Percentiles rank a stretch among this genome's conserved stretches.
Evolutionary conservation across 2,888 invertebrate genomes (phyloP).

Genomic region (Omphaloscelis lunosa): DNA sequence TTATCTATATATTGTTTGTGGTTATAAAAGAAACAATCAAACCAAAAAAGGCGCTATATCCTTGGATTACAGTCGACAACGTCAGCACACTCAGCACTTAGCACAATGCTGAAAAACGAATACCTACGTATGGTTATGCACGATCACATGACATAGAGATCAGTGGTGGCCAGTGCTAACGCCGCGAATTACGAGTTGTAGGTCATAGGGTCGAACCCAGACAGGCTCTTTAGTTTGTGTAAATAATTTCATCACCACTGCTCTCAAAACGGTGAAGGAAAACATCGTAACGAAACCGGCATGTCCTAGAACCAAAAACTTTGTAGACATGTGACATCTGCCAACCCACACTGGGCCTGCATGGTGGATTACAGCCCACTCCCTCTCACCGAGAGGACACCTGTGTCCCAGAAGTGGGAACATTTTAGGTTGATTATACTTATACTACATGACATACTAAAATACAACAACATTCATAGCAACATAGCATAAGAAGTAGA

Average conservation of each 20-base stretch:
- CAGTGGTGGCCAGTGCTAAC: neutral
- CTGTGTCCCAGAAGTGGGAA: neutral
- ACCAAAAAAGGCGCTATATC: neutral
- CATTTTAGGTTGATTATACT: neutral
- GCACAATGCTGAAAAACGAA: neutral
- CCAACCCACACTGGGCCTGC: neutral
- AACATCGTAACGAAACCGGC: neutral
- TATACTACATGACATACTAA: neutral
- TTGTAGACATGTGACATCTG: neutral
- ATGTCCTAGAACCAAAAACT: neutral
- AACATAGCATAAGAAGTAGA: conserved; percentile 3
- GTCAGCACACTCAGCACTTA: neutral
- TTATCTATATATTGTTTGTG: neutral
- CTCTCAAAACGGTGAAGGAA: neutral
- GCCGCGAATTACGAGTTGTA: neutral
- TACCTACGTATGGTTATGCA: neutral
- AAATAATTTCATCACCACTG: neutral
- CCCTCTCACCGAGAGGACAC: neutral
- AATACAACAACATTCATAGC: neutral
- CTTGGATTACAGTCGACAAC: neutral
- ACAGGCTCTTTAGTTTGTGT: neutral
- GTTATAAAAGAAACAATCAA: neutral
- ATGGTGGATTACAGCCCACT: too few species aligned
- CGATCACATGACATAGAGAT: neutral
- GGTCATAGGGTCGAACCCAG: neutral